Percentiles rank a stretch among this genome's conserved stretches.
Conservation (phyloP, 2,888 invertebrate species). For the Shargacucullia verbasci region DNA sequence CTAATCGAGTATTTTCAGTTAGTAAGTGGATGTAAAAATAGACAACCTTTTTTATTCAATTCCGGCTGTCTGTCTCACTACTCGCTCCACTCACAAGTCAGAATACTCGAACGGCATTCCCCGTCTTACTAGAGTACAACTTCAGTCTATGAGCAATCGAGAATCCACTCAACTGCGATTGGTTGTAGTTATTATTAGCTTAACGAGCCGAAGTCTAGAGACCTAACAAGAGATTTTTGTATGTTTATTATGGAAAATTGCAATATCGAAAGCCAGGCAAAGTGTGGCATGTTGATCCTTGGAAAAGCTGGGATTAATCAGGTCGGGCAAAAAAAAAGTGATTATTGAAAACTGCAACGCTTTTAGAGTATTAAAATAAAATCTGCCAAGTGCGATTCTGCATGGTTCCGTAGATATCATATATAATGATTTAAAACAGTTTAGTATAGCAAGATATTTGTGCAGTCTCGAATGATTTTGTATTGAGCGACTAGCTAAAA, state of each 20-base stretch:
- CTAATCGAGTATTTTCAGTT: conserved; percentile 1
- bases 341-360: conserved; percentile 52
- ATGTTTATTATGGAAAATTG: conserved; percentile 9
- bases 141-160: conserved; percentile 43
- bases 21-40: conserved; percentile 2
- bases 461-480: too few relatives aligned
- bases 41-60: conserved; percentile 6
- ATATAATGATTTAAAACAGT: too few relatives aligned
- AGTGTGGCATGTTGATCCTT: conserved; percentile 19
- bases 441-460: too few relatives aligned
- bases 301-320: conserved; percentile 38
- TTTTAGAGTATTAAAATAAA: conserved; percentile 47
- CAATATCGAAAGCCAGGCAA: conserved; percentile 13
- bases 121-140: conserved; percentile 47
- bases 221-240: conserved; percentile 17
- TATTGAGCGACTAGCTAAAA: too few relatives aligned
- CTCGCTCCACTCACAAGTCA: conserved; percentile 30
- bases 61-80: conserved; percentile 16
- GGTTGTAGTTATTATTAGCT: conserved; percentile 40
- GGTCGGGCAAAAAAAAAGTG: conserved; percentile 28
- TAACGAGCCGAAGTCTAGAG: conserved; percentile 11
- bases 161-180: conserved; percentile 37
- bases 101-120: conserved; percentile 40
- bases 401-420: too few relatives aligned
- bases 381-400: not conserved